Evolutionary conservation across 2,797 vertebrate genomes (phyloP).

Genomic region (Anabacerthia variegaticeps): DNA sequence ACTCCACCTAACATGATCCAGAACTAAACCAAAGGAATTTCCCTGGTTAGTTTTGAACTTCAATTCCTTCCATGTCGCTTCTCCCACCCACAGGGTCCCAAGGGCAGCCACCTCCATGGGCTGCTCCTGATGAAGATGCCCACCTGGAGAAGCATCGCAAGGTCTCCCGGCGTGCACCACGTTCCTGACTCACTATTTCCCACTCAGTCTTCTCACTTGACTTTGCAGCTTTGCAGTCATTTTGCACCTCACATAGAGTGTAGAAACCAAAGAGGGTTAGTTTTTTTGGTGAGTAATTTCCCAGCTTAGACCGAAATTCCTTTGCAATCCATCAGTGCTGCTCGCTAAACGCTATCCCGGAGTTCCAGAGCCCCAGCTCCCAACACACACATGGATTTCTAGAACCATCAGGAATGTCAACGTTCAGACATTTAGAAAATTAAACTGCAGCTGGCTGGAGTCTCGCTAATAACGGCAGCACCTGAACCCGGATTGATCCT

Average conservation of each 20-base stretch:
- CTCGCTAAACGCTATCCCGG: background rate
- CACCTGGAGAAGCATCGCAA: background rate
- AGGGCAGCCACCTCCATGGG: background rate
- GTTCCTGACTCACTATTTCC: background rate
- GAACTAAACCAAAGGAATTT: background rate
- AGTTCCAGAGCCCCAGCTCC: background rate
- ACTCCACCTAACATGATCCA: accelerated
- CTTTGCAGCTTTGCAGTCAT: background rate
- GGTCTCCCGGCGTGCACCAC: background rate
- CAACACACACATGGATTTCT: background rate
- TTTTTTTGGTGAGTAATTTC: background rate
- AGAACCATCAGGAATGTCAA: background rate
- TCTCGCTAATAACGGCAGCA: background rate
- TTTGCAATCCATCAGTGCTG: background rate
- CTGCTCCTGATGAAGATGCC: background rate
- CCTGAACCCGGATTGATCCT: constrained; percentile 13
- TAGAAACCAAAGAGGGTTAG: background rate
- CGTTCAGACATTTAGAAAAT: background rate
- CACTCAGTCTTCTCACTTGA: background rate
- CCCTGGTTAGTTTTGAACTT: background rate
- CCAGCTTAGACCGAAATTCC: background rate
- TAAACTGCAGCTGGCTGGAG: background rate
- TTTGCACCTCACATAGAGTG: background rate
- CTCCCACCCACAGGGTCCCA: background rate
- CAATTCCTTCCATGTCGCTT: background rate